Conservation (phyloP, 2,797 vertebrate genomes). For the Phalloptychus januarius region DNA sequence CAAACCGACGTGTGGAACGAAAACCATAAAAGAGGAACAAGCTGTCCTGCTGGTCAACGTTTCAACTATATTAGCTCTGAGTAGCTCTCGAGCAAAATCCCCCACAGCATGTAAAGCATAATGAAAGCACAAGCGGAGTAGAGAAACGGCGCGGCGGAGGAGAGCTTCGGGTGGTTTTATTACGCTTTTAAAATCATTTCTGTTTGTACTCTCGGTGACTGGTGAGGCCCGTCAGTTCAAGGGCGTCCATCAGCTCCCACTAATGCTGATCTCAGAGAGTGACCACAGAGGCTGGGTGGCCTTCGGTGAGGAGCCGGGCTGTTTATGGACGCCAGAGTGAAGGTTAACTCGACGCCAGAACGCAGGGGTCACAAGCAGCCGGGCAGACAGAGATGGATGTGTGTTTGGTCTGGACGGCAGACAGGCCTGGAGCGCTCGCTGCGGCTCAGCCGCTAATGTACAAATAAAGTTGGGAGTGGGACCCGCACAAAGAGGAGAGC, state of each 20-base stretch:
- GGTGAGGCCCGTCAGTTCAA: conserved; percentile 8
- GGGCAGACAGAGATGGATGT: conserved; percentile 64
- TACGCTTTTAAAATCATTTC: conserved; percentile 12
- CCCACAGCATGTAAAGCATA: not conserved
- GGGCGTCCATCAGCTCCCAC: conserved; percentile 57
- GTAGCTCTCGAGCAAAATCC: not conserved
- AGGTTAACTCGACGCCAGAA: conserved; percentile 64
- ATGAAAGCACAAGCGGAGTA: not conserved
- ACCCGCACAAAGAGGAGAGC: conserved; percentile 14
- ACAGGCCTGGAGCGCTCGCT: conserved; percentile 57
- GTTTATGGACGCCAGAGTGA: conserved; percentile 70
- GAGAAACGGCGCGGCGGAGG: conserved; percentile 17
- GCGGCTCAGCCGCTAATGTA: conserved; percentile 30
- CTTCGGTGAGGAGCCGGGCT: conserved; percentile 58
- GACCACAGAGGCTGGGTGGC: conserved; percentile 77
- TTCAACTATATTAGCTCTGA: not conserved
- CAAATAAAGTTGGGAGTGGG: conserved; percentile 30
- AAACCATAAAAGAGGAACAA: not conserved
- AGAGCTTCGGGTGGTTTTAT: conserved; percentile 38
- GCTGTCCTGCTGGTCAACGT: not conserved
- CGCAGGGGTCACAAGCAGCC: conserved; percentile 68
- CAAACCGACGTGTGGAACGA: not conserved
- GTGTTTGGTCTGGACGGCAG: conserved; percentile 78
- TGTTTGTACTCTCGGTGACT: conserved; percentile 26
- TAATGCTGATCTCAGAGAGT: conserved; percentile 54